Evolutionary conservation across 2,113 vertebrate genomes (phyloP).

Genomic region (Patagioenas fasciata): DNA sequence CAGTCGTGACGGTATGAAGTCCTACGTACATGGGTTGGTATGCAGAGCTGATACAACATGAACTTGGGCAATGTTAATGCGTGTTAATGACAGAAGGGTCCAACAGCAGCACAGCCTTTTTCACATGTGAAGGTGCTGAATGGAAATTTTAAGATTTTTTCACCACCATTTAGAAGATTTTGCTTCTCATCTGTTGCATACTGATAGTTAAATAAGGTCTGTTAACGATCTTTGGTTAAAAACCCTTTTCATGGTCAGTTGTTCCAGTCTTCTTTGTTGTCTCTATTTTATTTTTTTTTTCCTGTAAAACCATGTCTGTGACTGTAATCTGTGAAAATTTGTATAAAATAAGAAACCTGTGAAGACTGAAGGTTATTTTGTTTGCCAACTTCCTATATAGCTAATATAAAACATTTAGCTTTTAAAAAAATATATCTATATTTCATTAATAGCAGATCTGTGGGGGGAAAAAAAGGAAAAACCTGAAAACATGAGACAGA

Average conservation of each 20-base stretch:
- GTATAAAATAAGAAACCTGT: background rate
- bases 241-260: background rate
- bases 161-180: background rate
- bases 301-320: background rate
- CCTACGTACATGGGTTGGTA: background rate
- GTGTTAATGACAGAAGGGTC: background rate
- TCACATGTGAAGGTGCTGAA: background rate
- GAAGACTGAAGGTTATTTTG: background rate
- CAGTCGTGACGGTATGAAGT: background rate
- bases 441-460: background rate
- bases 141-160: background rate
- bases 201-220: background rate
- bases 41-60: constrained; percentile 27
- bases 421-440: background rate
- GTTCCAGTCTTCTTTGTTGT: background rate
- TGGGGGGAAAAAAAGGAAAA: background rate
- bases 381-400: background rate
- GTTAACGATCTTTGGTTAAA: background rate
- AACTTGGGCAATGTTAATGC: background rate
- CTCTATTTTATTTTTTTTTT: background rate
- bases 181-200: background rate
- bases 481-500: background rate
- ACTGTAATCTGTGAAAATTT: background rate
- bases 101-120: background rate
- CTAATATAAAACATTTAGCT: background rate